Conservation (phyloP, 2,888 invertebrate genomes). For the Desoria tigrina region DNA sequence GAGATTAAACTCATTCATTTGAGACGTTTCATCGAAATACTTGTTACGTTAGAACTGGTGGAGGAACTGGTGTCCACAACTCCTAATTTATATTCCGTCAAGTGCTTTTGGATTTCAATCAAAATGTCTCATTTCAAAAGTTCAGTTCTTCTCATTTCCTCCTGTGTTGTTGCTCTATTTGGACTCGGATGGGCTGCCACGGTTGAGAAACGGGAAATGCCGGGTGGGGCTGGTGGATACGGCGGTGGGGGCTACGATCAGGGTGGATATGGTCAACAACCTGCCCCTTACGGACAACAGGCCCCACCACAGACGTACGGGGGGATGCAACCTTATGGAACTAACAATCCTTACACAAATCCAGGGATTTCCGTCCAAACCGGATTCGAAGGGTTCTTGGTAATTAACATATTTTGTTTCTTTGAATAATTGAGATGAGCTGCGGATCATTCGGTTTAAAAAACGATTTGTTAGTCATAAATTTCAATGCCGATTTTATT, state of each 20-base stretch:
- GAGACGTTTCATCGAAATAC: not conserved
- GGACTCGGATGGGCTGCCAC: slow-evolving; percentile 35
- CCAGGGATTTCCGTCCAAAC: slow-evolving; percentile 53
- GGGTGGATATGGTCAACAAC: slow-evolving; percentile 26
- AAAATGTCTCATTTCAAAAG: slow-evolving; percentile 23
- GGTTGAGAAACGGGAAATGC: slow-evolving; percentile 48
- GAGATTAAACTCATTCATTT: slow-evolving; percentile 5
- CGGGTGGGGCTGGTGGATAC: slow-evolving; percentile 14
- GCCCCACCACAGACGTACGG: slow-evolving; percentile 19
- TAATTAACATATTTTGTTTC: slow-evolving; percentile 29
- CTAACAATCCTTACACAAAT: slow-evolving; percentile 41
- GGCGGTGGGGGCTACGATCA: slow-evolving; percentile 28
- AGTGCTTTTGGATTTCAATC: not conserved
- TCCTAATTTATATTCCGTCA: too few relatives aligned
- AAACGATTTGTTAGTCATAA: too few relatives aligned
- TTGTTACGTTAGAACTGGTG: too few relatives aligned
- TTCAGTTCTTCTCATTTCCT: not conserved
- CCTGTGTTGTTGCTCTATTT: not conserved
- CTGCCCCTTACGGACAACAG: slow-evolving; percentile 15
- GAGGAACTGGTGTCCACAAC: too few relatives aligned
- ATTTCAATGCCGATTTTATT: too few relatives aligned
- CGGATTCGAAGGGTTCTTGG: slow-evolving; percentile 54
- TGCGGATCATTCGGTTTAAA: not conserved
- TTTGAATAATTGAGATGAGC: not conserved
- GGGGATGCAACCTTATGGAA: slow-evolving; percentile 6